Evolutionary conservation across 64 coral and sea anemone species (phyloP), one percentile per base, ranked within the genome.

Genomic region (Pachyseris speciosa): DNA sequence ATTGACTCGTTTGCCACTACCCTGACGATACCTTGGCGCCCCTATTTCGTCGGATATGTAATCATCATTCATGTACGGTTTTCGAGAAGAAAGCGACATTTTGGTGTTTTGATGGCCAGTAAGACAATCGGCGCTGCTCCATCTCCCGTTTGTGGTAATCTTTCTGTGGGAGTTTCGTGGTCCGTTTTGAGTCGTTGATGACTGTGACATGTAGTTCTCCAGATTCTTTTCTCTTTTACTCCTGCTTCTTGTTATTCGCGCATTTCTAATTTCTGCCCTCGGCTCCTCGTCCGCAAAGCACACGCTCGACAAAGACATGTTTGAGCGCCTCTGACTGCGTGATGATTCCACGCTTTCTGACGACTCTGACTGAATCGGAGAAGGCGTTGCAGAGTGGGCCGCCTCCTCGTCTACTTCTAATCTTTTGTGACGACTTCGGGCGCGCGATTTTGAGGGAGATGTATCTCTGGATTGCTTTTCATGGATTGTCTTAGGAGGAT

Each of bases 201-300:
- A 32, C 32, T 40, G 52, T 26, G 20, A 22, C 30, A 39, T 25
- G 34, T 24, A 41, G 20, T 26, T 61, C 2, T n/a, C 34, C 33
- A 7, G n/a, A 1, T 63, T 40, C 22, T 34, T 39, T 81, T 41
- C 51, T 22, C 53, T 20, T 2, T 27, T 60, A 20, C 53, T n/a
- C 2, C 25, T 59, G 53, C 9, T 63, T 24, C 53, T 81, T n/a
- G 33, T 25, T 37, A 36, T 1, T 10, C 20, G 31, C 36, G 7
- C 53, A 63, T 81, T 28, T 17, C 27, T 51, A 76, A 26, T 16
- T 29, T 32, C 40, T 33, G 22, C 28, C 37, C 6, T 11, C 40
- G 69, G 69, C 30, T 86, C 63, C 37, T 93, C 91, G 64, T 93
- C 84, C 41, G 86, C 59, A 51, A 88, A 93, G 4, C 79, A 61